Base-by-base conservation (phyloP, 2,113 vertebrate genomes). In the Nesoenas mayeri region DNA sequence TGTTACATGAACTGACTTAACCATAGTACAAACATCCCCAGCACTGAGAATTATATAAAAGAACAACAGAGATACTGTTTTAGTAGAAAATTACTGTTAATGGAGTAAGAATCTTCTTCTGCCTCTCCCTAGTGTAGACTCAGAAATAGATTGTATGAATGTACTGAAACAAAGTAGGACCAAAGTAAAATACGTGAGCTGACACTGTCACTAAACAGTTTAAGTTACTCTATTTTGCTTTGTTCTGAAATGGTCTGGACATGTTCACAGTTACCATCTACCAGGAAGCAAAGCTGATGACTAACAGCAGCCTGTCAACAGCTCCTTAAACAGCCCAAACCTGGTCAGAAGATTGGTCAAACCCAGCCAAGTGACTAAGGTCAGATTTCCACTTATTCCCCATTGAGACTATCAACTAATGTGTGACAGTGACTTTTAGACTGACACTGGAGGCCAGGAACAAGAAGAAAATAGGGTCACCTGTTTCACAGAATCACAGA, bases 181-280 rank as follows among this genome's bases (percentile, higher is more conserved):
- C 62, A 89, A 96, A 95, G 81, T 31, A 91, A 94, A 94, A 93
- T 8, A 66, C 44, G 88, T 26, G 73, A 65, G 5, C 15, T 79
- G 85, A 88, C 91, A 90, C 79, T 29, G 64, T 40, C 58, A 32
- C 10, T 72, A 6, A 80, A 64, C 71, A 85, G 66, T 66, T 94
- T 83, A 79, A 91, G 65, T 57, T 36, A 83, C 29, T 5, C n/a
- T 22, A 51, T 96, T 93, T 95, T 95, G 25, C 79, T 94, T 92
- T 77, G 40, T 58, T 83, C n/a, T 89, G 79, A 88, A 77, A 96
- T 5, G 14, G 22, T 72, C 42, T 57, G 34, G 16, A 15, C 67
- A 61, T 25, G 28, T 54, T 79, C 36, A 53, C 12, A 58, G 31
- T 9, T 80, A 32, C 17, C 36, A 50, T 32, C 18, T 54, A 66